A percentile compares a stretch with the other conserved stretches of the same genome.
These are phyloP conservation scores for Eudyptes chrysolophus DNA, from an alignment of 2,113 vertebrate genomes.

Conservation along the genomic window DNA sequence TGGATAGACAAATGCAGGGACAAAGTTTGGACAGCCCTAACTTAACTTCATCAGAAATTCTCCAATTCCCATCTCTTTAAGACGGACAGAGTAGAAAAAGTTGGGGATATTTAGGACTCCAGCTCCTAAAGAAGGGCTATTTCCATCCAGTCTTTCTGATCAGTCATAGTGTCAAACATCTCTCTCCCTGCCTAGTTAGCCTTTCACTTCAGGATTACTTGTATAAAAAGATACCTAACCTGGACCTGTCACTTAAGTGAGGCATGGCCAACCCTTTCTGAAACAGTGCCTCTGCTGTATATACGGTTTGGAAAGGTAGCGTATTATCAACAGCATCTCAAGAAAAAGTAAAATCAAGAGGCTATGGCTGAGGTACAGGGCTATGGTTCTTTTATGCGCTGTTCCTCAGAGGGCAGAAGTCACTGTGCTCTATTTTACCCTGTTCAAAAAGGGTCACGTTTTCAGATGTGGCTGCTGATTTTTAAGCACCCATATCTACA, in stretches of 20 bases:
- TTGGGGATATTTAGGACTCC: not conserved
- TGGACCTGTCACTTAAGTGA: not conserved
- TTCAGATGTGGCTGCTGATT: not conserved
- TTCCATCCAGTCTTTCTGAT: not conserved
- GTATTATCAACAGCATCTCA: not conserved
- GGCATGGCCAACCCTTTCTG: not conserved
- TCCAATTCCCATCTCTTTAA: not conserved
- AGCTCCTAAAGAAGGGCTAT: not conserved
- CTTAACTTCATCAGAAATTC: not conserved
- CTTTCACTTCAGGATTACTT: not conserved
- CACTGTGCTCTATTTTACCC: not conserved
- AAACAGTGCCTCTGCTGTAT: not conserved
- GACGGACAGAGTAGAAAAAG: not conserved
- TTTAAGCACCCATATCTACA: not conserved
- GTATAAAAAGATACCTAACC: not conserved
- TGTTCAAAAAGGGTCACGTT: not conserved
- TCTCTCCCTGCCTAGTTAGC: not conserved
- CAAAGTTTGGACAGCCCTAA: not conserved
- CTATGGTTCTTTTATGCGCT: accelerated
- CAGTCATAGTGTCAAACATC: not conserved
- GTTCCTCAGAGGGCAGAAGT: not conserved
- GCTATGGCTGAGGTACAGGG: accelerated
- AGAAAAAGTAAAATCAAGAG: not conserved
- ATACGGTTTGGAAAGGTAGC: not conserved
- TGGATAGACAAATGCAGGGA: not conserved